phyloP scores from a whole-genome alignment of 2,797 vertebrate genomes.

The Heteromormyrus szaboi region DNA sequence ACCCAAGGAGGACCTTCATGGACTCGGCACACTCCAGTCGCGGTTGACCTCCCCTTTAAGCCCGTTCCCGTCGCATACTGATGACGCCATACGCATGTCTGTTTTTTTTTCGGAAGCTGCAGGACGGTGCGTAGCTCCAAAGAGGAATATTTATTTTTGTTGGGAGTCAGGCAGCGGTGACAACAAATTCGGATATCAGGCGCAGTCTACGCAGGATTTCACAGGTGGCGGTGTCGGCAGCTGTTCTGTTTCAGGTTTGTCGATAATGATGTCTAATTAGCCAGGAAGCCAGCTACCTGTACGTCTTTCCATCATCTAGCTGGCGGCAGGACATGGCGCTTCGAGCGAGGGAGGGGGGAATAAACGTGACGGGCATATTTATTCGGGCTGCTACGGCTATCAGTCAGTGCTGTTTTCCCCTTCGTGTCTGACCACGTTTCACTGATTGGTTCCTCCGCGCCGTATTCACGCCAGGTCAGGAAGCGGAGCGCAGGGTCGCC shows the following conservation, averaged over 20 bases:
- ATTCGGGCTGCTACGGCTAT: neutral
- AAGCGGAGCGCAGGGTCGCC: neutral
- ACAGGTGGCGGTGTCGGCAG: neutral
- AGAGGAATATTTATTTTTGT: neutral
- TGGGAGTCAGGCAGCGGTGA: constrained; percentile 48
- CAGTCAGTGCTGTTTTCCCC: neutral
- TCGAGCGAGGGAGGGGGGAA: neutral
- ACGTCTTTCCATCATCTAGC: neutral
- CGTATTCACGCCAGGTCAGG: neutral
- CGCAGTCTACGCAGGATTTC: neutral
- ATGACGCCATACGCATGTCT: constrained; percentile 37
- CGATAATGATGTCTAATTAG: neutral
- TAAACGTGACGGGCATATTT: neutral
- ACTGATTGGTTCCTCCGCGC: neutral
- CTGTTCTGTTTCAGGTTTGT: neutral
- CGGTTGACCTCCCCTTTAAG: neutral
- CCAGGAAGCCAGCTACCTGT: neutral
- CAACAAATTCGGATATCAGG: neutral
- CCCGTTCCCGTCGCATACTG: constrained; percentile 30
- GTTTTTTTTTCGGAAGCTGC: constrained; percentile 29
- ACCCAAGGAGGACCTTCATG: neutral
- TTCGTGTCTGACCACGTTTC: neutral
- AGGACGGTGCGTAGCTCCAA: constrained; percentile 9
- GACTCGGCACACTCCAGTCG: neutral
- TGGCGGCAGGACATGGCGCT: neutral